Conservation (phyloP, 1,140 invertebrate species). For the Epicauta chinensis region DNA sequence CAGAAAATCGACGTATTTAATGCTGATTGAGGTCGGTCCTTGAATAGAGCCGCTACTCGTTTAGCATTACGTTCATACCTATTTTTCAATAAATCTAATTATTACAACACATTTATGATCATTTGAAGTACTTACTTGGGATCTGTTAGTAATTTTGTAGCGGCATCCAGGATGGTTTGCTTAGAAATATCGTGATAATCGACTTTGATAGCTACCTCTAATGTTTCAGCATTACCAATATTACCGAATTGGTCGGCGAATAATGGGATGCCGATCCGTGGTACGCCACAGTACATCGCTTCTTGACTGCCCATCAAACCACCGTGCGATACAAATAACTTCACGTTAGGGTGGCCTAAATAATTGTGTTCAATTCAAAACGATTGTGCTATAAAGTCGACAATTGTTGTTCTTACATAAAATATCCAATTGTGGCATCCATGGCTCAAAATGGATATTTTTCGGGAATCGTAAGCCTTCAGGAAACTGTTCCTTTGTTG, state of each 20-base stretch:
- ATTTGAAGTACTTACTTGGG: conserved; percentile 24
- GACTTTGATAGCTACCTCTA: conserved; percentile 39
- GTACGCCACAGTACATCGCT: conserved; percentile 48
- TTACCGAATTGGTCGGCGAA: conserved; percentile 51
- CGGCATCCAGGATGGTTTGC: conserved; percentile 29
- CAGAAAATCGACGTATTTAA: conserved; percentile 49
- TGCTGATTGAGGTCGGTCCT: conserved; percentile 54
- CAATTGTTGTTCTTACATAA: conserved; percentile 47
- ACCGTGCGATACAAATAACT: conserved; percentile 53
- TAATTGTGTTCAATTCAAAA: conserved; percentile 42
- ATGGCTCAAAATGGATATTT: conserved; percentile 56
- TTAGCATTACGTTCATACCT: conserved; percentile 40
- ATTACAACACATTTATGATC: not conserved
- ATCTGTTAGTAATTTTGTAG: conserved; percentile 35
- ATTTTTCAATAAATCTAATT: conserved; percentile 11
- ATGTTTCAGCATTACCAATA: conserved; percentile 37
- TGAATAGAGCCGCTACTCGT: conserved; percentile 52
- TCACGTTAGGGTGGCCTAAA: conserved; percentile 46
- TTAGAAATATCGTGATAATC: conserved; percentile 35
- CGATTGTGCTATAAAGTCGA: conserved; percentile 14
- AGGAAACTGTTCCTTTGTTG: conserved; percentile 44
- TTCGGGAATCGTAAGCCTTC: conserved; percentile 39
- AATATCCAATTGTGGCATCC: conserved; percentile 64
- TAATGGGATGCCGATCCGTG: conserved; percentile 50
- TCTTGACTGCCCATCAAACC: conserved; percentile 51